Conservation (phyloP, 2,113 vertebrate genomes). For the Alligator mississippiensis region DNA sequence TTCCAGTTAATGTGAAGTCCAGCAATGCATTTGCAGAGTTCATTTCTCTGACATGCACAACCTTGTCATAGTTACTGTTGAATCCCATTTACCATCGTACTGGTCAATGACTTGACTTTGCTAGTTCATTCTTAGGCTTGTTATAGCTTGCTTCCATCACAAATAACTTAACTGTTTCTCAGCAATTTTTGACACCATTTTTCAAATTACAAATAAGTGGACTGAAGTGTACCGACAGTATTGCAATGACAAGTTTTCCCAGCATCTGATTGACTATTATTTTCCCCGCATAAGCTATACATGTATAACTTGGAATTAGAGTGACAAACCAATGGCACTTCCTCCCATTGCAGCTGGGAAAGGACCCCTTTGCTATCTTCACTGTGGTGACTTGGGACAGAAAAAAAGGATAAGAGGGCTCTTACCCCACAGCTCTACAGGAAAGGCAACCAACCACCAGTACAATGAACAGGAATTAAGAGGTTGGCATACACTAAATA, state of each 20-base stretch:
- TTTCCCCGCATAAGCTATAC: neutral
- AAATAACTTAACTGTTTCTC: neutral
- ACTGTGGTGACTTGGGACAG: too few species aligned
- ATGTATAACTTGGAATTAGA: too few species aligned
- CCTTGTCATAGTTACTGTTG: neutral
- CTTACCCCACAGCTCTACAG: too few species aligned
- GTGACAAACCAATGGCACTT: too few species aligned
- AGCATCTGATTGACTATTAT: neutral
- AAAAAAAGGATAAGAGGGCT: too few species aligned
- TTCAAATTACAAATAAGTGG: neutral
- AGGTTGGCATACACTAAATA: too few species aligned
- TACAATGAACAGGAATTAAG: too few species aligned
- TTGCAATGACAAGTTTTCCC: neutral
- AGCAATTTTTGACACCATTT: neutral
- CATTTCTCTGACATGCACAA: neutral
- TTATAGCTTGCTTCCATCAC: neutral
- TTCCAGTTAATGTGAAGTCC: neutral
- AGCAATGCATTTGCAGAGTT: neutral
- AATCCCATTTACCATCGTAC: neutral
- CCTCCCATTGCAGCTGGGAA: too few species aligned
- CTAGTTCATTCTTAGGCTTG: neutral
- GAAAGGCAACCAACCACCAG: too few species aligned
- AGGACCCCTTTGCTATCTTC: too few species aligned
- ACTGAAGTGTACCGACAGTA: accelerated
- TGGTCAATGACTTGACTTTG: neutral